Evolutionary conservation across 2,888 invertebrate species (phyloP).

Genomic region (Therioaphis trifolii): DNA sequence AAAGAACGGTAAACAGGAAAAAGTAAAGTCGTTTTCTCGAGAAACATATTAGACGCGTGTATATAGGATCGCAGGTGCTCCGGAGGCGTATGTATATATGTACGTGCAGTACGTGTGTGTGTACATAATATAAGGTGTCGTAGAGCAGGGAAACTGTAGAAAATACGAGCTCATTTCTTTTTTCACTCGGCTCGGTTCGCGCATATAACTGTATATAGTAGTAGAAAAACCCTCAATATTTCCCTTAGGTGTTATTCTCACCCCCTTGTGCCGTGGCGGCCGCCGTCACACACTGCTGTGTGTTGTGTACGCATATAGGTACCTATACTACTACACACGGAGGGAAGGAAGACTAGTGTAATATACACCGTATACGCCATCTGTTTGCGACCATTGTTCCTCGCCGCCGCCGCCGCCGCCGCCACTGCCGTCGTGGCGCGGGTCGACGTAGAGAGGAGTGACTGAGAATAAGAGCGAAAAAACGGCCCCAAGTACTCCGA

Average conservation of each 20-base stretch:
- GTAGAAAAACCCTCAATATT: conserved; percentile 50
- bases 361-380: conserved; percentile 46
- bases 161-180: conserved; percentile 54
- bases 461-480: conserved; percentile 29
- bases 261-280: conserved; percentile 40
- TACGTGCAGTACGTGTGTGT: neutral
- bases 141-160: conserved; percentile 7
- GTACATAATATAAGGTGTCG: conserved; percentile 5
- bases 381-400: conserved; percentile 55
- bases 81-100: neutral
- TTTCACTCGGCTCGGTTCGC: conserved; percentile 37
- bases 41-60: conserved; percentile 21
- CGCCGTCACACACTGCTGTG: neutral
- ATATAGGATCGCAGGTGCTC: conserved; percentile 49
- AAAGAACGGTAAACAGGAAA: conserved; percentile 13
- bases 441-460: neutral
- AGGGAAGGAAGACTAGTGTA: conserved; percentile 29
- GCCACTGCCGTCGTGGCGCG: too few species aligned
- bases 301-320: neutral
- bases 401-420: neutral
- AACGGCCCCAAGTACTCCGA: conserved; percentile 11
- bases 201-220: neutral
- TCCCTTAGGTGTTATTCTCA: conserved; percentile 61
- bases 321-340: neutral
- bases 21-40: conserved; percentile 41